A percentile compares a stretch with the other conserved stretches of the same genome.
Conservation (phyloP, 2,888 invertebrate species). For the Dicycla oo region DNA sequence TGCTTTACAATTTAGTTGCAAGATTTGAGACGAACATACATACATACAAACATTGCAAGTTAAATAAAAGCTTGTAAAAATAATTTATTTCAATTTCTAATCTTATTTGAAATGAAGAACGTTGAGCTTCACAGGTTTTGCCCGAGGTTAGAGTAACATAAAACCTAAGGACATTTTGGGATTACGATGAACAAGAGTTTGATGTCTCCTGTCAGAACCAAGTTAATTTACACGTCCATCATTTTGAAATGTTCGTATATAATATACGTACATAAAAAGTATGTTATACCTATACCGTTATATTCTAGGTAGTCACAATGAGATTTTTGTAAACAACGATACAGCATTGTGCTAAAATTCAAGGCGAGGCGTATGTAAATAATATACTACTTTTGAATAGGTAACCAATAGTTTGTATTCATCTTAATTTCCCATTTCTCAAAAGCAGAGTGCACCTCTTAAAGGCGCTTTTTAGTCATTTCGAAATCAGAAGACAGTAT, state of each 20-base stretch:
- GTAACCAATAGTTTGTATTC: not conserved
- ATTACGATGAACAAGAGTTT: slow-evolving; percentile 20
- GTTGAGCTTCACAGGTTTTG: not conserved
- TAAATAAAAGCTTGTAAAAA: too few species aligned
- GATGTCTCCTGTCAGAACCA: slow-evolving; percentile 15
- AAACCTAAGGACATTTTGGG: slow-evolving; percentile 11
- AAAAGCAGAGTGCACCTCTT: not conserved
- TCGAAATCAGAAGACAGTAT: not conserved
- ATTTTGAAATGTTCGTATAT: slow-evolving; percentile 18
- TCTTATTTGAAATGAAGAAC: too few species aligned
- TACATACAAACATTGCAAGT: too few species aligned
- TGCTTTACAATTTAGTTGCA: too few species aligned
- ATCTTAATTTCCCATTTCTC: too few species aligned
- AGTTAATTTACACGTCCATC: slow-evolving; percentile 28
- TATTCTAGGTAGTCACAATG: not conserved
- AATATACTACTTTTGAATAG: not conserved
- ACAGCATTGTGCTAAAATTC: not conserved
- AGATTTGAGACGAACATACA: too few species aligned
- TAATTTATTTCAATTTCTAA: too few species aligned
- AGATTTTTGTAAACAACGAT: not conserved
- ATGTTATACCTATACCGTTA: not conserved
- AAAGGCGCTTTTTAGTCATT: not conserved
- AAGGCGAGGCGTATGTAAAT: not conserved
- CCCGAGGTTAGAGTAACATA: not conserved
- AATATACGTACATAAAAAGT: slow-evolving; percentile 2